phyloP scores from a whole-genome alignment of 2,888 invertebrate species.

The Mimas tiliae region DNA sequence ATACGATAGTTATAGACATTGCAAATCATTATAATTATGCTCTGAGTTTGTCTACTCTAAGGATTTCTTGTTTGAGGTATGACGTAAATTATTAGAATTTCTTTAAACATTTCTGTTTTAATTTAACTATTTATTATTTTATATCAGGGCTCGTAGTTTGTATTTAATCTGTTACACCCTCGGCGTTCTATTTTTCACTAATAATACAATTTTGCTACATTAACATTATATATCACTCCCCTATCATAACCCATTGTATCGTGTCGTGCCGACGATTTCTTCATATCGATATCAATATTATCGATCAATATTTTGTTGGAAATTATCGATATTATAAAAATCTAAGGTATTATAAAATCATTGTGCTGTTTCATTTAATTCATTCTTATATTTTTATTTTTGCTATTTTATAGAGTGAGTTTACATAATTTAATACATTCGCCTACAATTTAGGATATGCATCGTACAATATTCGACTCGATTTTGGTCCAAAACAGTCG shows the following conservation, averaged over 20 bases:
- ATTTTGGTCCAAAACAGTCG: background rate
- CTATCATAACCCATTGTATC: slow-evolving; percentile 36
- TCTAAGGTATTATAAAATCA: too few species aligned
- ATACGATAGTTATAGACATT: background rate
- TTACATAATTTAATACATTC: background rate
- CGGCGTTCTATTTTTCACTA: background rate
- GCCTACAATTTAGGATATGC: background rate
- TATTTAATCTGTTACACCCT: background rate
- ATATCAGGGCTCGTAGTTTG: background rate
- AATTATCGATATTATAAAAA: slow-evolving; percentile 7
- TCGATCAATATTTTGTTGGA: background rate
- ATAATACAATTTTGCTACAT: slow-evolving; percentile 1
- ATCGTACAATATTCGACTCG: background rate
- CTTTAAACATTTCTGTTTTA: background rate
- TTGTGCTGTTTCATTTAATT: background rate
- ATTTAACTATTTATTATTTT: background rate
- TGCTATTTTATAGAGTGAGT: background rate
- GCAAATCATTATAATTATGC: background rate
- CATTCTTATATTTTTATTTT: background rate
- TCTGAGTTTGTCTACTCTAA: background rate
- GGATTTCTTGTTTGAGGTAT: background rate
- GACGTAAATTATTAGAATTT: background rate
- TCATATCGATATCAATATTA: background rate
- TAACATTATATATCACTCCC: background rate
- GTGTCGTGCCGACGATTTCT: slow-evolving; percentile 38